phyloP scores from a whole-genome alignment of 2,888 invertebrate species.

The Tuta absoluta region DNA sequence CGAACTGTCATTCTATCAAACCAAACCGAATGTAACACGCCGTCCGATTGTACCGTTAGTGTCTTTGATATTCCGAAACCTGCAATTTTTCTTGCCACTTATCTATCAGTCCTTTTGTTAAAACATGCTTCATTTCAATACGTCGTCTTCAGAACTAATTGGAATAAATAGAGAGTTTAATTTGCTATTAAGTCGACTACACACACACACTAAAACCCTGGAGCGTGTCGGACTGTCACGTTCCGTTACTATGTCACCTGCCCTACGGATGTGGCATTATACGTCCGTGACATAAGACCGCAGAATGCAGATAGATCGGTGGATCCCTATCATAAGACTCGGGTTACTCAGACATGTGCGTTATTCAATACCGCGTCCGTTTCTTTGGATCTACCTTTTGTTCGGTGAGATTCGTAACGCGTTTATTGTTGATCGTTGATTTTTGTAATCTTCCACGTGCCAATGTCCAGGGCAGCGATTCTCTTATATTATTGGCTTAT shows the following conservation, averaged over 20 bases:
- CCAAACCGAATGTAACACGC: no score
- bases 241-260: conserved; percentile 23
- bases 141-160: no score
- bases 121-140: no score
- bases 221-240: conserved; percentile 11
- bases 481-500: no score
- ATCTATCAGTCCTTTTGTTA: no score
- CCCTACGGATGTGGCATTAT: conserved; percentile 16
- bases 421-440: background rate
- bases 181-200: no score
- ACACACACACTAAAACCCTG: background rate
- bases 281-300: conserved; percentile 14
- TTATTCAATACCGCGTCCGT: conserved; percentile 15
- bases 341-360: conserved; percentile 5
- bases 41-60: no score
- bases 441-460: background rate
- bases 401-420: background rate
- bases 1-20: no score
- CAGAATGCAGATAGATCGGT: background rate
- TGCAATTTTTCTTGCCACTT: no score
- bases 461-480: background rate
- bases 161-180: no score
- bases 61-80: no score
- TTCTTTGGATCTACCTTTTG: conserved; percentile 15
- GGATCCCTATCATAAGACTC: conserved; percentile 15